These are phyloP conservation scores for Mystacornis crossleyi DNA, from an alignment of 2,113 vertebrate species.

Conservation along the genomic window DNA sequence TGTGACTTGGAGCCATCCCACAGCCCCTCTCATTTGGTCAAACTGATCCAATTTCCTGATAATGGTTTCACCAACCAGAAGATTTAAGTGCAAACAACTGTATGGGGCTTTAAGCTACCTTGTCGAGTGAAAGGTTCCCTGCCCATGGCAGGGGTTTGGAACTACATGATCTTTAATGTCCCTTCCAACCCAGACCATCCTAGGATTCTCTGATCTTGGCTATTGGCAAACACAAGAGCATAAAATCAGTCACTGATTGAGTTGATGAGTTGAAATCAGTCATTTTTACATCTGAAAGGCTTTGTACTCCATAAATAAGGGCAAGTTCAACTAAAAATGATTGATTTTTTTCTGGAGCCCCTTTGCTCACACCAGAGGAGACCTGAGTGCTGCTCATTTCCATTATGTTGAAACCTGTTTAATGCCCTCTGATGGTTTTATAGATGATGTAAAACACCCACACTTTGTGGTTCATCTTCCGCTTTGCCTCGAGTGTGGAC, in stretches of 20 bases:
- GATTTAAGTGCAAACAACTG: not conserved
- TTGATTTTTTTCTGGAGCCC: not conserved
- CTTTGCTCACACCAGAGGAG: not conserved
- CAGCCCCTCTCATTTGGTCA: not conserved
- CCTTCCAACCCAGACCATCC: not conserved
- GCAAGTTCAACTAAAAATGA: not conserved
- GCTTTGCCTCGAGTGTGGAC: not conserved
- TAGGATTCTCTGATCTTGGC: not conserved
- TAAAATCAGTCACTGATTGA: not conserved
- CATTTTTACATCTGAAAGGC: not conserved
- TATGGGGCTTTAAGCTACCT: not conserved
- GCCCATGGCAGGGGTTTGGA: not conserved
- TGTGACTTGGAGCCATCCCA: not conserved
- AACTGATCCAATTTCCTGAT: not conserved
- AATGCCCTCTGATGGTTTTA: not conserved
- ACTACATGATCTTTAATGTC: not conserved
- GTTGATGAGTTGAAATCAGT: not conserved
- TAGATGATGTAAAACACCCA: not conserved
- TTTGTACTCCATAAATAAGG: not conserved
- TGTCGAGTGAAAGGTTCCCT: not conserved
- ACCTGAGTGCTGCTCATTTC: not conserved
- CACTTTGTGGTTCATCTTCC: not conserved
- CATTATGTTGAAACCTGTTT: not conserved
- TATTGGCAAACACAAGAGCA: not conserved
- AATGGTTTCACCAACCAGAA: not conserved